phyloP scores from a whole-genome alignment of 37 sponge, comb jelly and placozoan species.

The Chondrilla cf. caribensis region DNA sequence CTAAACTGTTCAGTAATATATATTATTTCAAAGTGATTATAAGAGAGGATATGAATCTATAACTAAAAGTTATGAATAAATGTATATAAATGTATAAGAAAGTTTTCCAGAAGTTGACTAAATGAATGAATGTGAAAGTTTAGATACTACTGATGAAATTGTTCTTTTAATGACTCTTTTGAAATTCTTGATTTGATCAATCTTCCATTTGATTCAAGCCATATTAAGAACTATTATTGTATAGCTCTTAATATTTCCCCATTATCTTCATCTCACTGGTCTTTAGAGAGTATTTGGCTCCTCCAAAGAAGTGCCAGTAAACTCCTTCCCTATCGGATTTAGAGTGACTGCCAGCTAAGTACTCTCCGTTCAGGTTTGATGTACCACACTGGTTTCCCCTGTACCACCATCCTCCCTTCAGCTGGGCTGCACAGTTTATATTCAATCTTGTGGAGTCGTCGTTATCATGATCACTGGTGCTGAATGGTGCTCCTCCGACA shows the following conservation, averaged over 20 bases:
- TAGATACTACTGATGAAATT: too few relatives aligned
- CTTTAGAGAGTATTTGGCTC: not conserved
- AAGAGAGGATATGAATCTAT: too few relatives aligned
- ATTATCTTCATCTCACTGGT: not conserved
- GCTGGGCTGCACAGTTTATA: slow-evolving; percentile 22
- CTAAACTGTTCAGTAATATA: too few relatives aligned
- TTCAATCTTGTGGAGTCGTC: not conserved
- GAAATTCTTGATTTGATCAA: too few relatives aligned
- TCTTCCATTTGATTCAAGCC: too few relatives aligned
- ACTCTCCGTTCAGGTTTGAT: slow-evolving; percentile 4
- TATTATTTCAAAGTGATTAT: too few relatives aligned
- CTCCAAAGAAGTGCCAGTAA: slow-evolving; percentile 12
- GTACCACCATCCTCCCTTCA: slow-evolving; percentile 40
- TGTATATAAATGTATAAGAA: too few relatives aligned
- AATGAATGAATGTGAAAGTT: too few relatives aligned
- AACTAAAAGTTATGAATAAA: too few relatives aligned
- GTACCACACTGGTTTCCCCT: not conserved
- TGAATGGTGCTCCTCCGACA: not conserved
- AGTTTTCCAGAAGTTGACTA: too few relatives aligned
- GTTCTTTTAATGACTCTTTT: too few relatives aligned
- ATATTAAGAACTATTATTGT: too few relatives aligned
- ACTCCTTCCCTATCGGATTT: not conserved
- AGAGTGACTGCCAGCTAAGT: not conserved
- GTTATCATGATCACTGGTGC: slow-evolving; percentile 27
- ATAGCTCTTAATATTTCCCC: not conserved